These are phyloP conservation scores for Homarus gammarus DNA, from an alignment of 2,888 invertebrate genomes.

Conservation along the genomic window DNA sequence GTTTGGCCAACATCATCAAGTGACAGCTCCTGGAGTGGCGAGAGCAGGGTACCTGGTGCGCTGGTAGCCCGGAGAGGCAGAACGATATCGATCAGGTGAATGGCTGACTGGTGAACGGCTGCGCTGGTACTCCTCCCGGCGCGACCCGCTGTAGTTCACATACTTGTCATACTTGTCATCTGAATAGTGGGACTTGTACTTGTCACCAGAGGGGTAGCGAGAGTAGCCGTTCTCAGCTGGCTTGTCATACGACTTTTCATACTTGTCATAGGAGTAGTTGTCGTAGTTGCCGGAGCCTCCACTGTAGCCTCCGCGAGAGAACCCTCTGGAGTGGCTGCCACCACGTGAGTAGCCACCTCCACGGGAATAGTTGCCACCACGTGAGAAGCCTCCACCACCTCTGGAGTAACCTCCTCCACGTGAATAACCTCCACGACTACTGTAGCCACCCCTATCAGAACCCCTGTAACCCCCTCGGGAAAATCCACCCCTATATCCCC, in stretches of 20 bases:
- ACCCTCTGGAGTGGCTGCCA: conserved; percentile 67
- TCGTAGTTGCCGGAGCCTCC: conserved; percentile 67
- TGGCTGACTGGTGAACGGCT: conserved; percentile 75
- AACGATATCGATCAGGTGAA: conserved; percentile 73
- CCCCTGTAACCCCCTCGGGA: conserved; percentile 72
- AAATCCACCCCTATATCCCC: conserved; percentile 65
- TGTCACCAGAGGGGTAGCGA: conserved; percentile 74
- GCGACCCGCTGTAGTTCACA: conserved; percentile 71
- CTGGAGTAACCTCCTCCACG: conserved; percentile 63
- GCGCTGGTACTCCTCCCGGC: conserved; percentile 75
- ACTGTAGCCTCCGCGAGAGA: conserved; percentile 67
- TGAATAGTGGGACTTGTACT: conserved; percentile 73
- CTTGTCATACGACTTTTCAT: conserved; percentile 73
- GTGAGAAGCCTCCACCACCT: conserved; percentile 71
- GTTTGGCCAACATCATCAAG: conserved; percentile 67
- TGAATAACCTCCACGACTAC: conserved; percentile 69
- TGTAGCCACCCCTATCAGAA: conserved; percentile 71
- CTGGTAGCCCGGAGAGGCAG: conserved; percentile 74
- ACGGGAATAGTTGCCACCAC: conserved; percentile 65
- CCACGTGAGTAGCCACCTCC: conserved; percentile 69
- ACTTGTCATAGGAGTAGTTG: conserved; percentile 65
- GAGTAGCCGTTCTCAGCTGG: conserved; percentile 75
- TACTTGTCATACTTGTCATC: conserved; percentile 72
- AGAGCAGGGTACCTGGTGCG: conserved; percentile 75
- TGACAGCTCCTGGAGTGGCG: conserved; percentile 73